Conservation (phyloP, 2,797 vertebrate genomes). For the Sebastolobus altivelis region DNA sequence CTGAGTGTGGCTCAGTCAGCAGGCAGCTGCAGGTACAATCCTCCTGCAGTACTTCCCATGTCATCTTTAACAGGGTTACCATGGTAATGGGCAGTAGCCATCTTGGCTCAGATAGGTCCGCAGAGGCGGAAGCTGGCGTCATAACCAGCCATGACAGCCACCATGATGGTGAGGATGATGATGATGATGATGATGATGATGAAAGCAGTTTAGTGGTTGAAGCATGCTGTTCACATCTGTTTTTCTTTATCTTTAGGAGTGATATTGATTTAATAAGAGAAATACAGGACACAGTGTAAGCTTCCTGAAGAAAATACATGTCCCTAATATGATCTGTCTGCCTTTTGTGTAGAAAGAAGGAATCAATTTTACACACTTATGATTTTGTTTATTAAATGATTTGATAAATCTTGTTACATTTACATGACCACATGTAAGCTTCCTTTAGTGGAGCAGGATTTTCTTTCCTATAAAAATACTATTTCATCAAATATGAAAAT, state of each 20-base stretch:
- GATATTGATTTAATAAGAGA: background rate
- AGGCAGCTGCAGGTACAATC: background rate
- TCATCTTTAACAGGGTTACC: constrained; percentile 39
- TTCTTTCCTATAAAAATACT: constrained; percentile 80
- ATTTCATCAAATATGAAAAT: constrained; percentile 82
- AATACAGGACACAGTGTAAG: background rate
- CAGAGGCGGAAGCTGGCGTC: constrained; percentile 20
- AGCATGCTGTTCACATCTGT: constrained; percentile 28
- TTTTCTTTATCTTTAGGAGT: background rate
- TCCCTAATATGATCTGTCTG: background rate
- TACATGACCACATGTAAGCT: constrained; percentile 62
- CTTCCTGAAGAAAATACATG: background rate
- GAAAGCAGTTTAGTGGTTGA: constrained; percentile 68
- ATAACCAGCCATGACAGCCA: constrained; percentile 33
- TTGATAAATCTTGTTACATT: constrained; percentile 72
- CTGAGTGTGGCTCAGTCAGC: background rate
- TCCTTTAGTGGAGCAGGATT: constrained; percentile 54
- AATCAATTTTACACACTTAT: constrained; percentile 57
- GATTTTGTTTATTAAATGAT: constrained; percentile 80
- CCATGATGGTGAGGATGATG: constrained; percentile 30
- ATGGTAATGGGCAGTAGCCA: constrained; percentile 43
- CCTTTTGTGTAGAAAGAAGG: constrained; percentile 29
- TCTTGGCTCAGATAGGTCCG: constrained; percentile 32
- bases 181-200: constrained; percentile 49
- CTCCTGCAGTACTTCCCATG: constrained; percentile 13